Evolutionary conservation across 2,888 invertebrate species (phyloP), one percentile per base, ranked within the genome.

Genomic region (Chloroclysta siterata): DNA sequence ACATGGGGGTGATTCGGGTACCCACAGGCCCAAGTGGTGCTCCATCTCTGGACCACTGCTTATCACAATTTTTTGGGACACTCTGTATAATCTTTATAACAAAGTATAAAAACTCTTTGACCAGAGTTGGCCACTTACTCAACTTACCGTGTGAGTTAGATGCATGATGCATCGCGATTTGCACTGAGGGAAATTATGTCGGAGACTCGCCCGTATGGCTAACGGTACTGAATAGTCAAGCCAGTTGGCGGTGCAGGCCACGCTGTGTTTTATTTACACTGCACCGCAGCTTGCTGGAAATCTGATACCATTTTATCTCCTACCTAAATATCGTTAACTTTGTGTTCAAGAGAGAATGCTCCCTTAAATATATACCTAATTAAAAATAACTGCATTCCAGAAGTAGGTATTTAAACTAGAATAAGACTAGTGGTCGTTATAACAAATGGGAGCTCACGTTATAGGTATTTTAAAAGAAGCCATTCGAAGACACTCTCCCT

Each of bases 161-260:
- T 80, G 81, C 81, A 82, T 76, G 72, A 60, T 80, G 81, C 81
- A 82, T 76, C 74, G 75, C 72, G 73, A 77, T 76, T 76, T 83
- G 80, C 80, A 83, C 78, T 74, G 74, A 76, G 80, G 78, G 78
- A 84, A 84, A 80, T 84, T 79, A 83, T 80, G 80, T 79, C 78
- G 80, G 83, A 77, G 77, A 77, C 79, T 77, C 77, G 72, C 74
- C 22, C 78, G 82, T 80, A 78, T 80, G 77, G 74, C 79, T 88
- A 88, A 89, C 88, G 85, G 87, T 81, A 87, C 80, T 72, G 76
- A 76, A 80, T 81, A 81, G 79, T 82, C 79, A 78, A 81, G 79
- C 82, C 79, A 78, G 81, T 80, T 77, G 82, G 69, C 79, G 79
- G 79, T 82, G 82, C 82, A 80, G 79, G 69, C 76, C 62, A 72